Conservation (phyloP, 64 coral and sea anemone genomes). For the Pocillopora verrucosa region DNA sequence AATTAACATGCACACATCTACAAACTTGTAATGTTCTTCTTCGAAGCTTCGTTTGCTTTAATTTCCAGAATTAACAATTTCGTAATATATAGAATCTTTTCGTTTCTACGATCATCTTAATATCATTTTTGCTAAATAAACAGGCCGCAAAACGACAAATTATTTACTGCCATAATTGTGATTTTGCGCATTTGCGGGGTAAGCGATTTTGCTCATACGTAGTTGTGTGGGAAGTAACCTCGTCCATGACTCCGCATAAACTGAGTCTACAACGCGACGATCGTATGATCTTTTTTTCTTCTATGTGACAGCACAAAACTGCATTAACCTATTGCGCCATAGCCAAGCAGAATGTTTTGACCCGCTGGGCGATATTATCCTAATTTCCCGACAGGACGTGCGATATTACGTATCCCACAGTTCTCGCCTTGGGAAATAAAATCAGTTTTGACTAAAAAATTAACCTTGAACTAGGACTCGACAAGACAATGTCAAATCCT, state of each 20-base stretch:
- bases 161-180: constrained; percentile 20
- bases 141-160: neutral
- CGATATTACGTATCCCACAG: neutral
- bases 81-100: neutral
- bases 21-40: neutral
- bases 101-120: neutral
- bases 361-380: neutral
- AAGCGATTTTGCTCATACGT: neutral
- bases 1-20: neutral
- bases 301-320: neutral
- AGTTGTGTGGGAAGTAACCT: neutral
- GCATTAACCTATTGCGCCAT: neutral
- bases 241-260: neutral
- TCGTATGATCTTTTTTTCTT: neutral
- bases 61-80: neutral
- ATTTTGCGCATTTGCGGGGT: neutral
- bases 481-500: neutral
- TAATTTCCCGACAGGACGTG: neutral
- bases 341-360: neutral
- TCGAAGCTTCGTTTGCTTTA: neutral
- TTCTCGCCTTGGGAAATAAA: neutral
- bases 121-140: neutral
- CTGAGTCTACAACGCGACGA: neutral
- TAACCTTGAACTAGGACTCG: neutral
- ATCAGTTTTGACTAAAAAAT: neutral